Base-by-base conservation (phyloP, 2,888 invertebrate genomes). In the Itoplectis maculator region DNA sequence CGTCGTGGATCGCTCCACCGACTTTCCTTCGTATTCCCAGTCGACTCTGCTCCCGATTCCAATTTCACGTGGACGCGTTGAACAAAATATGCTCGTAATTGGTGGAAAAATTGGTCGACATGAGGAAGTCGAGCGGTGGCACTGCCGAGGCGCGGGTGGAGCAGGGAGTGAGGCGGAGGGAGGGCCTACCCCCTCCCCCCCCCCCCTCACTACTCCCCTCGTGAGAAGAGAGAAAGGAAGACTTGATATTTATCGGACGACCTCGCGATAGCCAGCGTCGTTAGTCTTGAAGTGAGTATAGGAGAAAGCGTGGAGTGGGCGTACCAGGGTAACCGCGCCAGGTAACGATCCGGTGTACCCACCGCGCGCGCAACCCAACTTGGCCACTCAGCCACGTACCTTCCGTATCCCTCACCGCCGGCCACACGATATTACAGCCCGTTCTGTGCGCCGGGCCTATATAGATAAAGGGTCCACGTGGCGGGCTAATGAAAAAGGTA, bases 401-500 rank as follows among this genome's bases (percentile, higher is more conserved):
- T 35, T 49, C n/a, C 35, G 37, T 42, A 56, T 23, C 51, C 40
- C 65, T 56, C 18, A 37, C 54, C 18, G 35, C 37, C 3, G 29
- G 23, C 18, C 20, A 74, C 63, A 63, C 18, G 15, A 49, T 74
- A 23, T 29, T 29, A 29, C 29, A 29, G 6, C 20, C 9, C 29
- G n/a, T 56, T 3, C 59, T 49, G 47, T 29, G 23, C 37, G 15
- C 20, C 65, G 29, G n/a, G 59, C n/a, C 18, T 7, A 42, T 40
- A 83, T 84, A 86, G 84, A 86, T 86, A 84, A 82, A 84, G 73
- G 85, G 88, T 88, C 86, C 91, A 91, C 92, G 91, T 92, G 91
- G 86, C 91, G 66, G 78, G 73, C 84, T 88, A 90, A 91, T 91
- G 88, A 90, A 90, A 90, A 89, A 88, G 88, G 78, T 90, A 90